phyloP scores from a whole-genome alignment of 1,140 invertebrate species.

The Hestina assimilis region DNA sequence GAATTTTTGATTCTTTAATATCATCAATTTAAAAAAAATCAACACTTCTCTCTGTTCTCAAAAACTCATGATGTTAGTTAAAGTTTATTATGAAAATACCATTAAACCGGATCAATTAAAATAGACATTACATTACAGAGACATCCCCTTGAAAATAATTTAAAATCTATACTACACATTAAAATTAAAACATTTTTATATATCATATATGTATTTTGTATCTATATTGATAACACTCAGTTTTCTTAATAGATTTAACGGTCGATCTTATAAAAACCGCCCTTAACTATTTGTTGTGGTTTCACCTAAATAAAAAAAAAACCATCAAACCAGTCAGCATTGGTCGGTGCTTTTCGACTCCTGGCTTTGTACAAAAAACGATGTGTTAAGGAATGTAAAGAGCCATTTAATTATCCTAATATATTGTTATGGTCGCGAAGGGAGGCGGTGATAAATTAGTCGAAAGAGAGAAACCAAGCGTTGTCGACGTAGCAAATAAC shows the following conservation, averaged over 20 bases:
- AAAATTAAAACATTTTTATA: too few relatives aligned
- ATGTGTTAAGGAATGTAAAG: slow-evolving; percentile 78
- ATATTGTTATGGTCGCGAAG: slow-evolving; percentile 70
- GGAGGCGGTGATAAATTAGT: slow-evolving; percentile 51
- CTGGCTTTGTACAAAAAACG: slow-evolving; percentile 73
- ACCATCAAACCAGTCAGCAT: slow-evolving; percentile 72
- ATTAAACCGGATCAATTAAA: too few relatives aligned
- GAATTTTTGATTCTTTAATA: too few relatives aligned
- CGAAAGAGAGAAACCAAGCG: slow-evolving; percentile 11
- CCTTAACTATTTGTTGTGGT: slow-evolving; percentile 72
- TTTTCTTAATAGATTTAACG: slow-evolving; percentile 7
- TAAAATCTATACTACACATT: too few relatives aligned
- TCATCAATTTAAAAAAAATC: too few relatives aligned
- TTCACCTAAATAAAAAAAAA: slow-evolving; percentile 66
- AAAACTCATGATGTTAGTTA: too few relatives aligned
- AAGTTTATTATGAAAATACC: too few relatives aligned
- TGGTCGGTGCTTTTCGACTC: slow-evolving; percentile 73
- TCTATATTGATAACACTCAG: not conserved
- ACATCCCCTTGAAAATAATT: too few relatives aligned
- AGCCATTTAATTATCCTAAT: slow-evolving; percentile 78
- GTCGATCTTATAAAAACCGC: slow-evolving; percentile 46
- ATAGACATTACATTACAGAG: too few relatives aligned
- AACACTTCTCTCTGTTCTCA: too few relatives aligned
- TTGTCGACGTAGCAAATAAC: slow-evolving; percentile 50
- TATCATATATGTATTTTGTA: too few relatives aligned